phyloP scores from a whole-genome alignment of 2,888 invertebrate species.

The Pristionchus maxplancki region DNA sequence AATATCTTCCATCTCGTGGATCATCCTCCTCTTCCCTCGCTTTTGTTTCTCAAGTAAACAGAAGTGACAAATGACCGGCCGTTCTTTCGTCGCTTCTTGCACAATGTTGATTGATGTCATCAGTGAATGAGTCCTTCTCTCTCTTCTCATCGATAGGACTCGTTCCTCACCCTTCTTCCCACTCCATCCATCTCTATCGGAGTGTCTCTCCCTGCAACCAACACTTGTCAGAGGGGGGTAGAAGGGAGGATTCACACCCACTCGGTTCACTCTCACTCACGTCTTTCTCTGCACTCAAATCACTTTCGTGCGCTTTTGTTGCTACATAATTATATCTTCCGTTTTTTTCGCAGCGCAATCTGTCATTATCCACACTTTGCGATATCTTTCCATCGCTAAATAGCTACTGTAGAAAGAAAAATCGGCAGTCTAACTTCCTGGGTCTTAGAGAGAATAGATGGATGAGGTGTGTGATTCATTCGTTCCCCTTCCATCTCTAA shows the following conservation, averaged over 20 bases:
- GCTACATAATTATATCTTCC: neutral
- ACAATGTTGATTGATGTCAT: conserved; percentile 2
- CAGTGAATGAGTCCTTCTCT: conserved; percentile 5
- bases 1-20: neutral
- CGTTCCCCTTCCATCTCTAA: neutral
- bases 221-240: neutral
- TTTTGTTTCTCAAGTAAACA: conserved; percentile 42
- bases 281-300: neutral
- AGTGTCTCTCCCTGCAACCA: neutral
- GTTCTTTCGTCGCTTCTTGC: conserved; percentile 20
- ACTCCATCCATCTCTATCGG: conserved; percentile 36
- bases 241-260: neutral
- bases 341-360: neutral
- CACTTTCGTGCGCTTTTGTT: neutral
- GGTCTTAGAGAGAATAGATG: neutral
- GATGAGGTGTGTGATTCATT: neutral
- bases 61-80: conserved; percentile 34
- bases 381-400: neutral
- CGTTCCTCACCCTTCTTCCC: neutral
- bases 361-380: neutral
- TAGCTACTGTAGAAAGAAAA: neutral
- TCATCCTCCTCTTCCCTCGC: neutral
- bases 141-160: neutral
- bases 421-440: neutral
- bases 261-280: neutral